Evolutionary conservation across 2,797 vertebrate genomes (phyloP).

Genomic region (Crocidura indochinensis): DNA sequence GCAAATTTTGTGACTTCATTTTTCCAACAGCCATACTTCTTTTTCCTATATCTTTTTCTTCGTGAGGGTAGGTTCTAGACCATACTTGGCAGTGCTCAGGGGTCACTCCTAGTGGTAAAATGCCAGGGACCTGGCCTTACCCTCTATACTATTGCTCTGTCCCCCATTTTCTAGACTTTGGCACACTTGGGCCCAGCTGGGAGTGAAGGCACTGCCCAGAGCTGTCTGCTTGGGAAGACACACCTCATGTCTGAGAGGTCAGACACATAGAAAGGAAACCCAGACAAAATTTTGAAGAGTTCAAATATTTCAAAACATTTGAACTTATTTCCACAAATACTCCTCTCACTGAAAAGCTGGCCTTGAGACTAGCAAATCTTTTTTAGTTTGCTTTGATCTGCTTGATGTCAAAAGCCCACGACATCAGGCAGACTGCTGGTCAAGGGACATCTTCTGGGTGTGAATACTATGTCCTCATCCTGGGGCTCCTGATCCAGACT

Average conservation of each 20-base stretch:
- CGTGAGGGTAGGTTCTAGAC: too few species aligned
- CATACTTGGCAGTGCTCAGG: too few species aligned
- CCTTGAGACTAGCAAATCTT: neutral
- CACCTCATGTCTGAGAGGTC: fast-evolving
- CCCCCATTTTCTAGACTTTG: too few species aligned
- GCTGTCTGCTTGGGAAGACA: neutral
- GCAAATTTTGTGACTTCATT: too few species aligned
- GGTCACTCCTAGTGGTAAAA: too few species aligned
- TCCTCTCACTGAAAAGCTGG: neutral
- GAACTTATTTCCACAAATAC: too few species aligned
- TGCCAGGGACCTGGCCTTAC: too few species aligned
- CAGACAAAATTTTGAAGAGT: neutral
- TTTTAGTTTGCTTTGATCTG: neutral
- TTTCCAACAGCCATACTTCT: too few species aligned
- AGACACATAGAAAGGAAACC: neutral
- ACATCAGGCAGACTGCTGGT: neutral
- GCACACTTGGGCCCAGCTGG: too few species aligned
- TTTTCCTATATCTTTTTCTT: too few species aligned
- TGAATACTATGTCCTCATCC: neutral
- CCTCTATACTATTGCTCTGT: too few species aligned
- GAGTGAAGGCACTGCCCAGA: neutral
- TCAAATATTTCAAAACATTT: neutral
- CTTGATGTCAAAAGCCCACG: neutral
- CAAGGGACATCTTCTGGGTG: neutral
- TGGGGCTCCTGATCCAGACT: neutral